These are phyloP conservation scores for Enoplosus armatus DNA, from an alignment of 2,797 vertebrate species.

Conservation along the genomic window DNA sequence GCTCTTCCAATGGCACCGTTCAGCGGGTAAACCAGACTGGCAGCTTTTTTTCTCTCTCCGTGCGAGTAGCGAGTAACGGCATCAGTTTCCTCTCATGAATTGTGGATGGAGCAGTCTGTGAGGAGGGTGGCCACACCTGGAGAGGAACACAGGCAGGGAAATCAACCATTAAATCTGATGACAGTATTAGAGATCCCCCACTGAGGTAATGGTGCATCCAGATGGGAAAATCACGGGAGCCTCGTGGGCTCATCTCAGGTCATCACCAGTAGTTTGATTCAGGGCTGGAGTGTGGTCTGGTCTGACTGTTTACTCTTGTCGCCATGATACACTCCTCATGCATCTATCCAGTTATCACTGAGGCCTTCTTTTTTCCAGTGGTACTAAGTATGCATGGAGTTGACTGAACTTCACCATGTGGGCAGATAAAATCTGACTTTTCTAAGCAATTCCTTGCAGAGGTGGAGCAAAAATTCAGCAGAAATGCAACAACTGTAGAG, in stretches of 20 bases:
- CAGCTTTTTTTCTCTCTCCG: slow-evolving; percentile 2
- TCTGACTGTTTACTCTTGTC: slow-evolving; percentile 23
- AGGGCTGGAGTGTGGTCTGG: slow-evolving; percentile 17
- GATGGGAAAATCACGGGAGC: slow-evolving; percentile 61
- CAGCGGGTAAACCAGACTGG: slow-evolving; percentile 4
- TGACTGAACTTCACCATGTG: neutral
- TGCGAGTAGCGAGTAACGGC: neutral
- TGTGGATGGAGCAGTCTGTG: slow-evolving; percentile 61
- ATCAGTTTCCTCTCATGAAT: slow-evolving; percentile 73
- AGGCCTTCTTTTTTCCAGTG: neutral
- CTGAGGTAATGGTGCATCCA: slow-evolving; percentile 39
- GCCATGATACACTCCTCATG: neutral
- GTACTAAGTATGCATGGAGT: neutral
- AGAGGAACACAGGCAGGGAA: slow-evolving; percentile 59
- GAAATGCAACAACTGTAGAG: neutral
- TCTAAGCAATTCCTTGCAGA: neutral
- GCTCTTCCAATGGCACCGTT: slow-evolving; percentile 4
- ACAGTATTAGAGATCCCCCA: slow-evolving; percentile 47
- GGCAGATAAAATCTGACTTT: slow-evolving; percentile 8
- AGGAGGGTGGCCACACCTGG: slow-evolving; percentile 72
- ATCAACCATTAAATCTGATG: slow-evolving; percentile 65
- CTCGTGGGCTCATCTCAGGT: slow-evolving; percentile 33
- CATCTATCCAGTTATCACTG: neutral
- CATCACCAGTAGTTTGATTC: slow-evolving; percentile 16
- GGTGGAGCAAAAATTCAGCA: slow-evolving; percentile 6